These are phyloP conservation scores for Gymnorhina tibicen DNA, from an alignment of 2,113 vertebrate genomes.

Conservation along the genomic window DNA sequence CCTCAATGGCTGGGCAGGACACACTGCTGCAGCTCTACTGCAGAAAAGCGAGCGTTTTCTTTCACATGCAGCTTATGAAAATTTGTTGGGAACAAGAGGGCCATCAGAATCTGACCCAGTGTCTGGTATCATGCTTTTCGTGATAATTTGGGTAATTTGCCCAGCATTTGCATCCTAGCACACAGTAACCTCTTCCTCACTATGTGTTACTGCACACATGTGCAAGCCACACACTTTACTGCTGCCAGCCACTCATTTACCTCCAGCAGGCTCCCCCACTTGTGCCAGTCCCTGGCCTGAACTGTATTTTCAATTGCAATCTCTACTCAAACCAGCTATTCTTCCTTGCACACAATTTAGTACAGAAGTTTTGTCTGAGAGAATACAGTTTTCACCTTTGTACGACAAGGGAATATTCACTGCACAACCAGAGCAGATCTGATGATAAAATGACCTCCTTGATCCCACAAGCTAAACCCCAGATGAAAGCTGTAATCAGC, in stretches of 20 bases:
- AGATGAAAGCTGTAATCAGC: not conserved
- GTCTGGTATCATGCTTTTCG: not conserved
- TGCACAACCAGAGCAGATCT: not conserved
- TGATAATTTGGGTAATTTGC: too few relatives aligned
- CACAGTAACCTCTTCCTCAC: accelerated
- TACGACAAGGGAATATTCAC: not conserved
- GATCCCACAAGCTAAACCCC: not conserved
- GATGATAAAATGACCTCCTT: not conserved
- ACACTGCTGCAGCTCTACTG: not conserved
- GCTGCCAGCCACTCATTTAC: not conserved
- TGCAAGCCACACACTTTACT: not conserved
- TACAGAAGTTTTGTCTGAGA: not conserved
- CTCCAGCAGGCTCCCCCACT: not conserved
- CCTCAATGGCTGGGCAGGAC: not conserved
- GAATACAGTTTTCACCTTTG: not conserved
- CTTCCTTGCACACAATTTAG: not conserved
- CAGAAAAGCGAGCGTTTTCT: accelerated
- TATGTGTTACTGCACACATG: too few relatives aligned
- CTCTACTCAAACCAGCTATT: not conserved
- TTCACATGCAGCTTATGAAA: not conserved
- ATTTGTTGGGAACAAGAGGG: not conserved
- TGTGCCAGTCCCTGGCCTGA: not conserved
- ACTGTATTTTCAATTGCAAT: not conserved
- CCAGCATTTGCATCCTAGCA: not conserved
- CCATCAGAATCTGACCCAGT: not conserved